A percentile compares a stretch with the other conserved stretches of the same genome.
Conservation (phyloP, 2,113 vertebrate species). For the Neodon shergylaensis region DNA sequence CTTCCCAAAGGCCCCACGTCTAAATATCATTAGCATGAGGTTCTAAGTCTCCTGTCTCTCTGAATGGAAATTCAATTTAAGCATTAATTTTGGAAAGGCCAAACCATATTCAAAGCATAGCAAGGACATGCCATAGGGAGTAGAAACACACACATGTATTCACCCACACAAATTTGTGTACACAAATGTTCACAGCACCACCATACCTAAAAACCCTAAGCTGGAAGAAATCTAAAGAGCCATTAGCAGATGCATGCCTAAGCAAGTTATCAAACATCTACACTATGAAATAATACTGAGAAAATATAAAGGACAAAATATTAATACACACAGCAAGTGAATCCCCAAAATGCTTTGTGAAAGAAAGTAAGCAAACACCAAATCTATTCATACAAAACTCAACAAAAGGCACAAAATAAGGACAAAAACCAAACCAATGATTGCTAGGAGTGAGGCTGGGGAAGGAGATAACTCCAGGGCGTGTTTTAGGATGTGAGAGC, state of each 20-base stretch:
- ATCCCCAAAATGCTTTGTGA: background rate
- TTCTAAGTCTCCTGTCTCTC: background rate
- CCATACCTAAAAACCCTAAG: background rate
- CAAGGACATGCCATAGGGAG: background rate
- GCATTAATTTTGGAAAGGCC: background rate
- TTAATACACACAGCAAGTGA: background rate
- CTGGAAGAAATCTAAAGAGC: background rate
- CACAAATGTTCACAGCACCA: background rate
- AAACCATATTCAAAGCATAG: background rate
- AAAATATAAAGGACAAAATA: slow-evolving; percentile 11
- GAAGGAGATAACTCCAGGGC: background rate
- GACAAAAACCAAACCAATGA: background rate
- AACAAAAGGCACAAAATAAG: background rate
- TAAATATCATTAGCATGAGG: background rate
- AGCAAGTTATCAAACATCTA: background rate
- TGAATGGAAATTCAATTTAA: background rate
- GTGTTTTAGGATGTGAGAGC: background rate
- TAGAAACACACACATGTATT: background rate
- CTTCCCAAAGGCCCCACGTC: background rate
- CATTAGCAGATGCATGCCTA: background rate
- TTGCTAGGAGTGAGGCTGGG: background rate
- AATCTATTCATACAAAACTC: background rate
- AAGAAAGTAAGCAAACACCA: background rate
- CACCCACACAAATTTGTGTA: background rate
- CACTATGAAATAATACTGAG: background rate